Conservation (phyloP, 2,888 invertebrate genomes). For the Augochlorella aurata region DNA sequence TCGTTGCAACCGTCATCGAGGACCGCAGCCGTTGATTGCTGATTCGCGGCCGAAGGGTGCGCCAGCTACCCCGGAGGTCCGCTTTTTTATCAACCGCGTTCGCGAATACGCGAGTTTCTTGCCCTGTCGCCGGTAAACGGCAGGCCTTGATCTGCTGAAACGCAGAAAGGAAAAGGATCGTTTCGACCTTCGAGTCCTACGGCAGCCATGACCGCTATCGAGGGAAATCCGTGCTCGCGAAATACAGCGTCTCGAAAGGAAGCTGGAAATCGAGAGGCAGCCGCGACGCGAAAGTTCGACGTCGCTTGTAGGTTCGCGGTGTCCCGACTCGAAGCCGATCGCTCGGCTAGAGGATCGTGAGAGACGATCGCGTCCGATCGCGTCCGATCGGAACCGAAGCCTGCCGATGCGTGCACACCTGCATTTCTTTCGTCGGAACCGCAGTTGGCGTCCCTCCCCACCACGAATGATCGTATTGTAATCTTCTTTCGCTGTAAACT, state of each 20-base stretch:
- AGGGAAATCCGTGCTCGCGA: too few relatives aligned
- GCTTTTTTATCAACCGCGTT: conserved; percentile 25
- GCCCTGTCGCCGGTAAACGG: conserved; percentile 16
- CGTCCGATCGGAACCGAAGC: neutral
- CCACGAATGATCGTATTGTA: conserved; percentile 14
- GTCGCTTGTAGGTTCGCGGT: neutral
- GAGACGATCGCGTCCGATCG: too few relatives aligned
- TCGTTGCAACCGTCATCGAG: conserved; percentile 66
- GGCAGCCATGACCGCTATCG: too few relatives aligned
- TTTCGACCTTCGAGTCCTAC: neutral
- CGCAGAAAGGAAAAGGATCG: neutral
- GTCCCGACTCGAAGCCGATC: neutral
- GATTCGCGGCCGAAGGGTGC: conserved; percentile 6
- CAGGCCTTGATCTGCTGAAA: neutral
- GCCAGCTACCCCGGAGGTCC: conserved; percentile 1
- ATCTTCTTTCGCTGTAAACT: conserved; percentile 31
- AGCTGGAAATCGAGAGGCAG: neutral
- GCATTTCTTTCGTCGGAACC: conserved; percentile 11
- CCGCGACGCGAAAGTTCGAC: neutral
- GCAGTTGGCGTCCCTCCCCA: conserved; percentile 1
- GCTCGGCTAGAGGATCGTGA: neutral
- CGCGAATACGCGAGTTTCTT: conserved; percentile 24
- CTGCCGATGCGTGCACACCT: neutral
- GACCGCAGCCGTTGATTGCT: conserved; percentile 66
- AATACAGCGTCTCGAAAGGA: neutral